phyloP scores from a whole-genome alignment of 2,888 invertebrate genomes.

The Dione juno region DNA sequence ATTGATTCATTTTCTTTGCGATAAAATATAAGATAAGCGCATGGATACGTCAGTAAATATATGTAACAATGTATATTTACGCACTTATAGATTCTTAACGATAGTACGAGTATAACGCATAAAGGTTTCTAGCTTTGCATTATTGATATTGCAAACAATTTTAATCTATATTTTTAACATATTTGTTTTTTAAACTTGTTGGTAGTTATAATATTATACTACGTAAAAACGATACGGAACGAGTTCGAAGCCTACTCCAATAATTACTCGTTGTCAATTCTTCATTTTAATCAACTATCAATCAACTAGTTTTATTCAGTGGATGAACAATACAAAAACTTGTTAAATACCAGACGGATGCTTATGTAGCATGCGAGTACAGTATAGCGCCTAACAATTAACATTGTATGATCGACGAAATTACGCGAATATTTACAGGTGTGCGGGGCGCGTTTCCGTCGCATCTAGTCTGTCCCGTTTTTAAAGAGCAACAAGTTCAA shows the following conservation, averaged over 20 bases:
- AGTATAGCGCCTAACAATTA: background rate
- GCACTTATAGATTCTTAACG: background rate
- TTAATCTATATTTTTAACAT: conserved; percentile 24
- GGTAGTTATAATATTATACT: conserved; percentile 37
- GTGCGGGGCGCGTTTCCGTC: conserved; percentile 59
- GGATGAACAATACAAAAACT: conserved; percentile 64
- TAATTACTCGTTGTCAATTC: conserved; percentile 44
- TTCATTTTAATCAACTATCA: conserved; percentile 45
- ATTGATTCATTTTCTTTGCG: background rate
- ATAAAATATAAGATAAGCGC: background rate
- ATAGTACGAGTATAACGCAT: background rate
- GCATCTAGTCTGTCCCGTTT: conserved; percentile 66
- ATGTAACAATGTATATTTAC: background rate
- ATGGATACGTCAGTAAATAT: background rate
- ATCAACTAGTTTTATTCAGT: conserved; percentile 45
- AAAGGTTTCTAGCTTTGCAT: background rate
- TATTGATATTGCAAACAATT: background rate
- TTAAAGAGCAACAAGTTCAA: conserved; percentile 61
- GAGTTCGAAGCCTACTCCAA: conserved; percentile 42
- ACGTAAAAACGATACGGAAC: conserved; percentile 39
- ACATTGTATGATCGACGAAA: conserved; percentile 55
- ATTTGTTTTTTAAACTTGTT: conserved; percentile 25
- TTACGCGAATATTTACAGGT: conserved; percentile 69
- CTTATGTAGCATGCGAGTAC: conserved; percentile 58
- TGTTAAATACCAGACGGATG: conserved; percentile 69